Evolutionary conservation across 64 coral and sea anemone species (phyloP).

Genomic region (Orbicella faveolata): DNA sequence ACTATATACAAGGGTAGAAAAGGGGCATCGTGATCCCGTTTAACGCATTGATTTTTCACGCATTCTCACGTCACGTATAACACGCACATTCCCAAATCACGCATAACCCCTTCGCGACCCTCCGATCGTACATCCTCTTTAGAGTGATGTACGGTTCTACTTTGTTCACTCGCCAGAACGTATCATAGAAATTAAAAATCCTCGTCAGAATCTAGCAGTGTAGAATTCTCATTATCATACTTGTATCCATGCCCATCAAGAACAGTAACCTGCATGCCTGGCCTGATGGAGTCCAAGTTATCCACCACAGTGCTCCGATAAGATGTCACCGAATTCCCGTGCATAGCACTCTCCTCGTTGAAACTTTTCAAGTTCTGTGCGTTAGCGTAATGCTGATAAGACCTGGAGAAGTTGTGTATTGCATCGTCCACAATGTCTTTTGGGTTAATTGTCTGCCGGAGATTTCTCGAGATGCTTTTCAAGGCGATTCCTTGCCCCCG

Average conservation of each 20-base stretch:
- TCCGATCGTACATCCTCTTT: too few species aligned
- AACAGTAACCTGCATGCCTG: constrained; percentile 85
- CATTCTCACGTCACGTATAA: too few species aligned
- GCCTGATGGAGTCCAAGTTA: constrained; percentile 66
- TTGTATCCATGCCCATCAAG: constrained; percentile 59
- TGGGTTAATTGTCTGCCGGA: constrained; percentile 95
- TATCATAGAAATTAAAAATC: constrained; percentile 63
- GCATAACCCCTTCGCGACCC: too few species aligned
- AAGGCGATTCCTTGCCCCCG: constrained; percentile 88
- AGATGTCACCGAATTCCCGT: constrained; percentile 42
- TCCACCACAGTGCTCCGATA: constrained; percentile 73
- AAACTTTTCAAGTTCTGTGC: constrained; percentile 69
- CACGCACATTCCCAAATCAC: too few species aligned
- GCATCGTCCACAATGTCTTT: constrained; percentile 98
- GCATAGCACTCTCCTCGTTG: constrained; percentile 49
- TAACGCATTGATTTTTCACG: too few species aligned
- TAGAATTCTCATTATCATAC: constrained; percentile 68
- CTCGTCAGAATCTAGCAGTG: constrained; percentile 83
- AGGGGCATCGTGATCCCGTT: too few species aligned
- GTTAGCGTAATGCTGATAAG: constrained; percentile 94
- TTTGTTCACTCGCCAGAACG: too few species aligned
- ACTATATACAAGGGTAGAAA: too few species aligned
- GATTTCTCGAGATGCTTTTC: constrained; percentile 95
- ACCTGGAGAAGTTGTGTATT: constrained; percentile 95
- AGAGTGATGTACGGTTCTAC: too few species aligned